Conservation (phyloP, 2,113 vertebrate genomes). For the Esox niger region DNA sequence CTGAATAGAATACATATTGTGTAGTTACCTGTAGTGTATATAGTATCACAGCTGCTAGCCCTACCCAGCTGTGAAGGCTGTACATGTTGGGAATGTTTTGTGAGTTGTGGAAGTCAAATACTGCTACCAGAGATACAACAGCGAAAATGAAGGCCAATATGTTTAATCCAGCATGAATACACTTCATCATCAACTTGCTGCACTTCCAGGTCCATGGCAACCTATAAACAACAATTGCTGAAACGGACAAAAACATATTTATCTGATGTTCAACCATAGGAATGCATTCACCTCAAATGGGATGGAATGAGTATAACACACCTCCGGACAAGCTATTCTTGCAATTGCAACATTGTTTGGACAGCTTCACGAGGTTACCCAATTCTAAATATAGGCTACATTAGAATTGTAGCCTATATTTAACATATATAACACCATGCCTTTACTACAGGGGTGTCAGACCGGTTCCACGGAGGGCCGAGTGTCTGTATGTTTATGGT, state of each 20-base stretch:
- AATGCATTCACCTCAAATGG: no score
- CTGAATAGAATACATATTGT: not conserved
- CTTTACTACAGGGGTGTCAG: no score
- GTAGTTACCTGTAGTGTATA: conserved; percentile 83
- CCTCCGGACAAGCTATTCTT: no score
- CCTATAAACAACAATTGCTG: conserved; percentile 82
- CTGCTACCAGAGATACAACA: conserved; percentile 82
- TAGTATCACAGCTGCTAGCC: conserved; percentile 78
- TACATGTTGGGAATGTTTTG: conserved; percentile 90
- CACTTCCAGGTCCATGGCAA: conserved; percentile 94
- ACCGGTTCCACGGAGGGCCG: no score
- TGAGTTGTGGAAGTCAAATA: conserved; percentile 87
- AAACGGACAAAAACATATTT: conserved; percentile 21
- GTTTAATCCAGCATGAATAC: conserved; percentile 88
- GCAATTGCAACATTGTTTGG: no score
- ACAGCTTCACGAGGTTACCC: no score
- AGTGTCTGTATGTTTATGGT: no score
- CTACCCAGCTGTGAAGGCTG: conserved; percentile 97
- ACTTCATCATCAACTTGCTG: conserved; percentile 92
- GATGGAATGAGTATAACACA: no score
- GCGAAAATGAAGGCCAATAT: conserved; percentile 77
- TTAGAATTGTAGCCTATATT: no score
- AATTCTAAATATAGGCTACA: no score
- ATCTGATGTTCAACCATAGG: not conserved
- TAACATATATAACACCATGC: no score